Conservation (phyloP, 2,113 vertebrate species). For the Blennius ocellaris region DNA sequence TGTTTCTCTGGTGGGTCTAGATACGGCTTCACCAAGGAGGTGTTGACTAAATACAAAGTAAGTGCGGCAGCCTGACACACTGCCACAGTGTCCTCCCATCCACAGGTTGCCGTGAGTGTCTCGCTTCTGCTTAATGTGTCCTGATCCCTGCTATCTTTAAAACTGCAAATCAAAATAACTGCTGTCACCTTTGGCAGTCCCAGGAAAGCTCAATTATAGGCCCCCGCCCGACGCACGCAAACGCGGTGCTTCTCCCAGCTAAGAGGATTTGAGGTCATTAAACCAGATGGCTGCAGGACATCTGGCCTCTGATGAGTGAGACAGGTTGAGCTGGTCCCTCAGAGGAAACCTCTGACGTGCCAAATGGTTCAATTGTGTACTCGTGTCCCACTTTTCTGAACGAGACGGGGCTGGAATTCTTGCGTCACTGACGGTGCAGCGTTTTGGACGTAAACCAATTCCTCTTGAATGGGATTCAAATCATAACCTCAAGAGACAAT, state of each 20-base stretch:
- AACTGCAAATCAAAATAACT: neutral
- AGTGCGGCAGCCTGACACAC: neutral
- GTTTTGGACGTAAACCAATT: neutral
- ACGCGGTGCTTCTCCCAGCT: conserved; percentile 10
- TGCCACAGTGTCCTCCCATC: neutral
- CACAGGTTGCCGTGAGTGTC: conserved; percentile 2
- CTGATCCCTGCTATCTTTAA: neutral
- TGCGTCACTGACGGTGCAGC: neutral
- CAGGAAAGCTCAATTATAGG: conserved; percentile 2
- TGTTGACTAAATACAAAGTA: conserved; percentile 94
- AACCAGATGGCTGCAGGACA: conserved; percentile 27
- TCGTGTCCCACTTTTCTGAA: no score
- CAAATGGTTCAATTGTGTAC: neutral
- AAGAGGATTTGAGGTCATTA: conserved; percentile 66
- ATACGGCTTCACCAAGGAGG: conserved; percentile 96
- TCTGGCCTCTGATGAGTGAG: conserved; percentile 31
- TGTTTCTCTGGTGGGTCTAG: conserved; percentile 72
- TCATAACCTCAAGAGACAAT: neutral
- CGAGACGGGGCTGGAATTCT: neutral
- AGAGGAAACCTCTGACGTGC: neutral
- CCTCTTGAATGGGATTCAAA: neutral
- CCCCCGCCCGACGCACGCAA: conserved; percentile 5
- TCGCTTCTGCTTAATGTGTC: neutral
- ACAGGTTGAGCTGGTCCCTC: neutral
- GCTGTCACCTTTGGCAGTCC: neutral